phyloP scores from a whole-genome alignment of 2,888 invertebrate genomes.

The Rutpela maculata region DNA sequence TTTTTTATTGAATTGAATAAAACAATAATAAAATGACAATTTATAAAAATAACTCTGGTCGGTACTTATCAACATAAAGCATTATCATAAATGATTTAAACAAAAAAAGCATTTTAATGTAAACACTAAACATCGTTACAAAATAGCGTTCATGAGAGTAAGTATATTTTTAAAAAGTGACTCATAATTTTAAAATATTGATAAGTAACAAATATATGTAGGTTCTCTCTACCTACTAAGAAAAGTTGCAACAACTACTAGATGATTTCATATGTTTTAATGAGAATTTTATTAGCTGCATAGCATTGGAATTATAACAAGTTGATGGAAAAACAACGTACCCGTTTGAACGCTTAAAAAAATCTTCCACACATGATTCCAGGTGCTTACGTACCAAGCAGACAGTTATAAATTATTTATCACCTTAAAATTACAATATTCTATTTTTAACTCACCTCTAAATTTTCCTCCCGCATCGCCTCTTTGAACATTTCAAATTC shows the following conservation, averaged over 20 bases:
- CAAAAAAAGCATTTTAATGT: too few species aligned
- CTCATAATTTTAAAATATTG: conserved; percentile 8
- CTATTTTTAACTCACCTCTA: conserved; percentile 57
- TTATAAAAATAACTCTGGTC: too few species aligned
- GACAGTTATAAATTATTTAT: conserved; percentile 23
- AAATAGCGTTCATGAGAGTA: not conserved
- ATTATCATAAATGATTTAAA: too few species aligned
- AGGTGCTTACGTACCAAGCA: not conserved
- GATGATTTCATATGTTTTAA: not conserved
- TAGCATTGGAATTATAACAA: not conserved
- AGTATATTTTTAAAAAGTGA: not conserved
- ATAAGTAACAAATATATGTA: conserved; percentile 17
- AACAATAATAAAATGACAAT: too few species aligned
- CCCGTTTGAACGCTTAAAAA: not conserved
- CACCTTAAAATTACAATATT: conserved; percentile 17
- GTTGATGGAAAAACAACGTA: not conserved
- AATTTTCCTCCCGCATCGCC: conserved; percentile 61
- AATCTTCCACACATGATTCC: not conserved
- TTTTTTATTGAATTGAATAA: too few species aligned
- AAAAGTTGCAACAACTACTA: not conserved
- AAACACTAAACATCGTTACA: too few species aligned
- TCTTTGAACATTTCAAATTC: conserved; percentile 63
- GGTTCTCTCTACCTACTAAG: not conserved
- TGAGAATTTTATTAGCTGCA: not conserved
- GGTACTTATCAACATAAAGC: too few species aligned